A percentile compares a stretch with the other conserved stretches of the same genome.
Evolutionary conservation across 2,888 invertebrate species (phyloP).

Genomic region (Dyspetes luteomarginatus): DNA sequence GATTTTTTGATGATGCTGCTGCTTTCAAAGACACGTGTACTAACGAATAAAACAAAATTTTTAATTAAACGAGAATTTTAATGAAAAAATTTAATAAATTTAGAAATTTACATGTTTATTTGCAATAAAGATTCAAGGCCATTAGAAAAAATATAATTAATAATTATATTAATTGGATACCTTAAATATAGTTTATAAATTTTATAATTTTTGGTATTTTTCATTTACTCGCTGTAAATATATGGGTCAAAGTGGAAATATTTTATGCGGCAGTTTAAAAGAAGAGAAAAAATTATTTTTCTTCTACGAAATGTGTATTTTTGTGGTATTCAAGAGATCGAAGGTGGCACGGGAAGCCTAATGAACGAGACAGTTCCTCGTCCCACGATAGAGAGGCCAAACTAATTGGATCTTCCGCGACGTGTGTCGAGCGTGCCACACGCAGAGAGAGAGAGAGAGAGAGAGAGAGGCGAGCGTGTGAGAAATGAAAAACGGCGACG

Average conservation of each 20-base stretch:
- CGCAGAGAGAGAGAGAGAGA: no score
- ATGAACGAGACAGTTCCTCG: not conserved
- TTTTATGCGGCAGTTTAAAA: not conserved
- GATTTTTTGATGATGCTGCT: no score
- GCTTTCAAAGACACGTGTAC: no score
- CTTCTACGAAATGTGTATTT: not conserved
- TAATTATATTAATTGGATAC: no score
- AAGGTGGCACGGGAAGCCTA: not conserved
- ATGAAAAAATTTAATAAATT: no score
- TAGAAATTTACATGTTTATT: no score
- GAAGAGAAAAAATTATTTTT: not conserved
- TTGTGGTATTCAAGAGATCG: not conserved
- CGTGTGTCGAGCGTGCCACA: not conserved
- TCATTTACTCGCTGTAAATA: not conserved
- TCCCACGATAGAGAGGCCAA: not conserved
- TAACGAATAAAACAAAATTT: no score
- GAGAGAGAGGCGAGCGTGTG: slow-evolving; percentile 1
- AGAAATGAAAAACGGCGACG: slow-evolving; percentile 1
- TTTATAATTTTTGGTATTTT: no score
- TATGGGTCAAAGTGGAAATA: not conserved
- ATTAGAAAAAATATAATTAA: no score
- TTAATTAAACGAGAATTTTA: no score
- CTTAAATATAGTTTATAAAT: no score
- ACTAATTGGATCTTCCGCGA: slow-evolving; percentile 15
- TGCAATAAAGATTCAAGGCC: no score